Percentiles rank a stretch among this genome's conserved stretches.
These are phyloP conservation scores for Zosterops lateralis DNA, from an alignment of 2,113 vertebrate species.

Conservation along the genomic window DNA sequence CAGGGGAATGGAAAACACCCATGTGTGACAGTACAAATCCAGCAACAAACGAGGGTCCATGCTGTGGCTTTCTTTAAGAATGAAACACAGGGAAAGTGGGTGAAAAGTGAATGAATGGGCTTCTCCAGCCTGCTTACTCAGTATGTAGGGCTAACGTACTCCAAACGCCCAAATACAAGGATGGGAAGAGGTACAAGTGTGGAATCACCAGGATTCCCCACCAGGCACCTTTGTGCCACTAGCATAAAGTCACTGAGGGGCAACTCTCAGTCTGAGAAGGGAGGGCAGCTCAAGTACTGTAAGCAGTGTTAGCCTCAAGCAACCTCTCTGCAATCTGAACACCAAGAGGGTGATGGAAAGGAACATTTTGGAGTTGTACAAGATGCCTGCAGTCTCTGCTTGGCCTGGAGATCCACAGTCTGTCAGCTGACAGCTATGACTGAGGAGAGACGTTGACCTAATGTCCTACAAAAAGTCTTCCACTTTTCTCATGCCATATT, in stretches of 20 bases:
- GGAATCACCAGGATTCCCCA: not conserved
- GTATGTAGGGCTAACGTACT: not conserved
- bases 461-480: not conserved
- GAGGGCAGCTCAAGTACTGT: not conserved
- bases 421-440: not conserved
- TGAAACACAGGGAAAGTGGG: not conserved
- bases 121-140: not conserved
- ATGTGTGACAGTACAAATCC: rapidly evolving
- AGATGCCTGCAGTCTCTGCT: not conserved
- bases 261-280: rapidly evolving
- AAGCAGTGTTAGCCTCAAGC: not conserved
- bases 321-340: not conserved
- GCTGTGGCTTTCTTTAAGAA: not conserved
- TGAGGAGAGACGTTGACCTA: not conserved
- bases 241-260: rapidly evolving
- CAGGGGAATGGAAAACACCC: not conserved
- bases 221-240: not conserved
- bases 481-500: not conserved
- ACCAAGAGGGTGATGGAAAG: not conserved
- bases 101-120: not conserved
- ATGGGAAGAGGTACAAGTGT: not conserved
- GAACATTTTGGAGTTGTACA: not conserved
- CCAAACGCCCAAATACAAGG: not conserved
- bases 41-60: not conserved
- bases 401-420: not conserved